Conservation (phyloP, 2,888 invertebrate genomes). For the Dynastes maya region DNA sequence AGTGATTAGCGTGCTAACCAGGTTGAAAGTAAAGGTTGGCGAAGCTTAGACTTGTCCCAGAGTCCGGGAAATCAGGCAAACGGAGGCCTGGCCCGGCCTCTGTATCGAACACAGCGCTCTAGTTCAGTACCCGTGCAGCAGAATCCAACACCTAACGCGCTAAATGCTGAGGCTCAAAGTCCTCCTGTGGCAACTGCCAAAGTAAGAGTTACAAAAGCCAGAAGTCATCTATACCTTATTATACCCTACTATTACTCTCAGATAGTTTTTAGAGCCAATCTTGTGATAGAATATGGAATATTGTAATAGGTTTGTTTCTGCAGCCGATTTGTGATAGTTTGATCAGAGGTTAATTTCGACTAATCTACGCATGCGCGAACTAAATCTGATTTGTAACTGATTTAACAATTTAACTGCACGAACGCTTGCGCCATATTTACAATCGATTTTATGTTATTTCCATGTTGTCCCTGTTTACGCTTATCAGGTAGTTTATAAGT, state of each 20-base stretch:
- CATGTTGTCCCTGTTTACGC: too few species aligned
- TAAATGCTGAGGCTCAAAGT: constrained; percentile 59
- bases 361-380: too few species aligned
- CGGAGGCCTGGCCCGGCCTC: constrained; percentile 70
- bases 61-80: constrained; percentile 65
- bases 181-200: constrained; percentile 66
- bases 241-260: constrained; percentile 7
- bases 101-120: constrained; percentile 77
- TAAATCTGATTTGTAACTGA: too few species aligned
- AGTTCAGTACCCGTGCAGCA: constrained; percentile 75
- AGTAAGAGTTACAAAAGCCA: constrained; percentile 64
- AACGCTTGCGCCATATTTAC: too few species aligned
- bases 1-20: constrained; percentile 61
- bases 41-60: constrained; percentile 72
- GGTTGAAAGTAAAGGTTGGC: constrained; percentile 71
- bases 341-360: not conserved
- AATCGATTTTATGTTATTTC: too few species aligned
- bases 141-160: constrained; percentile 59
- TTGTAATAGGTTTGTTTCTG: too few species aligned
- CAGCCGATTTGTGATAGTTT: too few species aligned
- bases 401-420: too few species aligned
- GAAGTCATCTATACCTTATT: constrained; percentile 8
- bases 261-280: constrained; percentile 48
- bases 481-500: too few species aligned
- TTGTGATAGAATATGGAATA: constrained; percentile 42